phyloP scores from a whole-genome alignment of 2,888 invertebrate genomes.

The Noctua fimbriata region DNA sequence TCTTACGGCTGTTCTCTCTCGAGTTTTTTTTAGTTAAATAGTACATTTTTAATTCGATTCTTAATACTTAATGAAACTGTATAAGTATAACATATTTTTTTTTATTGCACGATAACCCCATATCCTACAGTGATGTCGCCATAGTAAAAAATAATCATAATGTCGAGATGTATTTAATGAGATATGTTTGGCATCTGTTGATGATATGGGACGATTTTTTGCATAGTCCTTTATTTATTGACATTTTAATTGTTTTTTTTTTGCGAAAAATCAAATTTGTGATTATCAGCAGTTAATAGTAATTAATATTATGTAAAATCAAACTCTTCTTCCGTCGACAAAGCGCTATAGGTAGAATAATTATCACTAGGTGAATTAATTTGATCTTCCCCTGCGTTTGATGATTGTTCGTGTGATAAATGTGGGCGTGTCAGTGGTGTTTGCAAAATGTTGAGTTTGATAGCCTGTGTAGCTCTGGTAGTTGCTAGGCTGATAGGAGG shows the following conservation, averaged over 20 bases:
- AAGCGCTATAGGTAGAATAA: no score
- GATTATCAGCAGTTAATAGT: no score
- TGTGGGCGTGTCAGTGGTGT: conserved; percentile 46
- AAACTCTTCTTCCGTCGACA: no score
- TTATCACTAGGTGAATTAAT: not conserved
- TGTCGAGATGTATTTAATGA: conserved; percentile 34
- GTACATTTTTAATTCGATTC: conserved; percentile 32
- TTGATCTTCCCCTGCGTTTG: not conserved
- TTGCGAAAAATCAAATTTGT: no score
- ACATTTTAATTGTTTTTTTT: no score
- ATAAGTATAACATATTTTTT: conserved; percentile 38
- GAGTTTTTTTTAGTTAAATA: conserved; percentile 36
- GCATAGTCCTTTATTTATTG: not conserved
- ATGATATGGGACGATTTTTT: conserved; percentile 28
- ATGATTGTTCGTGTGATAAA: not conserved
- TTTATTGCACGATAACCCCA: conserved; percentile 38
- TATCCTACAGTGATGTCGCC: conserved; percentile 35
- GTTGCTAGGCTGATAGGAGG: not conserved
- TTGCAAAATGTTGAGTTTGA: conserved; percentile 61
- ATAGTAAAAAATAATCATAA: conserved; percentile 36
- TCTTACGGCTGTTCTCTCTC: conserved; percentile 34
- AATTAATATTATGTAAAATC: no score
- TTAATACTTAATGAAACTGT: conserved; percentile 37
- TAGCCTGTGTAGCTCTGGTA: conserved; percentile 8
- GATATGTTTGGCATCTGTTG: conserved; percentile 35